Evolutionary conservation across 2,888 invertebrate species (phyloP), one percentile per base, ranked within the genome.

Genomic region (Caenorhabditis drosophilae): DNA sequence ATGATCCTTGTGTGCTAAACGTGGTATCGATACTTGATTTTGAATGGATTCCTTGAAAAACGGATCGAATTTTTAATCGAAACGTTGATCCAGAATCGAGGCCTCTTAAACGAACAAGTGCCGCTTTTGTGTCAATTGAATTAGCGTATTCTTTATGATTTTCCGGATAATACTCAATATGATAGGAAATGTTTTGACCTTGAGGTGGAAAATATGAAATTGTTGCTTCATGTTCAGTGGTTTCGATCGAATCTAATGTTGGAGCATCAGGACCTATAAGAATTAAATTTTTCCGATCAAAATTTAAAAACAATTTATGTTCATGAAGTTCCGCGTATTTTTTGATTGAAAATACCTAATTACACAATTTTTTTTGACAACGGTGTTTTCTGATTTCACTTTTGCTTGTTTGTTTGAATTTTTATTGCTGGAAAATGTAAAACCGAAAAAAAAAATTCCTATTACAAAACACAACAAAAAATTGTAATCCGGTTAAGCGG

Each of bases 51-150:
- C 70, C 75, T 16, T 59, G 54, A 60, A 57, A 79, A 2, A 73
- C 56, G 2, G 75, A 68, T 46, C 62, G 47, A n/a, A 76, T 63
- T 44, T 52, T 54, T 22, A 78, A 53, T 11, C 67, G 62, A 54
- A 81, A 80, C 18, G 59, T 57, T 2, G 77, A 77, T 34, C 68
- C 67, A 1, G 78, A 70, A 36, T 77, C 75, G 20, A 80, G 69
- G 15, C 76, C 73, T 12, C 76, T 64, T 12, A 80, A 50, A 23
- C 73, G 53, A 12, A 80, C 72, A 12, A 76, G 62, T 1, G 70
- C 72, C 11, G 76, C 70, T 42, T 75, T 74, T n/a, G 80, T 79
- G 56, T 80, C 80, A 26, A 80, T 68, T 46, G 70, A 68, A 59
- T 75, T 78, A 11, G 77, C 59, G 34, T 73, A 75, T 41, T 79